Percentiles rank a stretch among this genome's conserved stretches.
phyloP scores from a whole-genome alignment of 2,113 vertebrate genomes.

The Percina caprodes region DNA sequence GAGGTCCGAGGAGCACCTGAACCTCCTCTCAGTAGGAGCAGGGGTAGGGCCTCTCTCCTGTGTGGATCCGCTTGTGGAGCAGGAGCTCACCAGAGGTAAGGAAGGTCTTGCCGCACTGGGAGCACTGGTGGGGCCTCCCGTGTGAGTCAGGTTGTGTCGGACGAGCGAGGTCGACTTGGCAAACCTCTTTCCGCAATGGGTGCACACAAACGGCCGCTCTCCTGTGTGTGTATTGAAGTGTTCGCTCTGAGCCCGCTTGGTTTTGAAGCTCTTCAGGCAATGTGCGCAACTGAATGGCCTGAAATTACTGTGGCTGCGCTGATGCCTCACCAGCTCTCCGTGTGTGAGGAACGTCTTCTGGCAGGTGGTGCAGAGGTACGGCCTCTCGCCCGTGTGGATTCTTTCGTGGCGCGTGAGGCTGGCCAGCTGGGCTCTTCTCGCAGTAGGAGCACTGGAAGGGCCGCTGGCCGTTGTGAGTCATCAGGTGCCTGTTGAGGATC shows the following conservation, averaged over 20 bases:
- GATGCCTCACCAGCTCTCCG: conserved; percentile 71
- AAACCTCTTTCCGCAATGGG: conserved; percentile 62
- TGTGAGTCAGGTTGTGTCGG: conserved; percentile 74
- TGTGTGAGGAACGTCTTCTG: conserved; percentile 71
- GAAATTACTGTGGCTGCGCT: conserved; percentile 65
- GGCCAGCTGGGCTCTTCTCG: conserved; percentile 78
- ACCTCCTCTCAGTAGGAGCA: conserved; percentile 67
- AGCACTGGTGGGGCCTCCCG: conserved; percentile 69
- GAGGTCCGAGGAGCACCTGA: conserved; percentile 73
- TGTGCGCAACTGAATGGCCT: conserved; percentile 63
- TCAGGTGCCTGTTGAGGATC: conserved; percentile 71
- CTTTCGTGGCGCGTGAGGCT: conserved; percentile 72
- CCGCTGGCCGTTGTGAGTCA: conserved; percentile 65
- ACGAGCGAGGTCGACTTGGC: conserved; percentile 68
- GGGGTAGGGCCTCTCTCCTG: conserved; percentile 68
- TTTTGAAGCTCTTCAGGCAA: conserved; percentile 76
- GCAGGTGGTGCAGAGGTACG: conserved; percentile 64
- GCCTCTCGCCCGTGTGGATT: conserved; percentile 73
- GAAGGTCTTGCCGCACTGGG: conserved; percentile 72
- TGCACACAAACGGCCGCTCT: conserved; percentile 46
- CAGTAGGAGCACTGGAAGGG: conserved; percentile 74
- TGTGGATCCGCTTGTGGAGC: conserved; percentile 70
- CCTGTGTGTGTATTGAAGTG: conserved; percentile 72
- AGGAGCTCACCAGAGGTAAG: conserved; percentile 73
- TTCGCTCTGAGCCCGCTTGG: conserved; percentile 62